Evolutionary conservation across 2,888 invertebrate species (phyloP).

Genomic region (Bembecia ichneumoniformis): DNA sequence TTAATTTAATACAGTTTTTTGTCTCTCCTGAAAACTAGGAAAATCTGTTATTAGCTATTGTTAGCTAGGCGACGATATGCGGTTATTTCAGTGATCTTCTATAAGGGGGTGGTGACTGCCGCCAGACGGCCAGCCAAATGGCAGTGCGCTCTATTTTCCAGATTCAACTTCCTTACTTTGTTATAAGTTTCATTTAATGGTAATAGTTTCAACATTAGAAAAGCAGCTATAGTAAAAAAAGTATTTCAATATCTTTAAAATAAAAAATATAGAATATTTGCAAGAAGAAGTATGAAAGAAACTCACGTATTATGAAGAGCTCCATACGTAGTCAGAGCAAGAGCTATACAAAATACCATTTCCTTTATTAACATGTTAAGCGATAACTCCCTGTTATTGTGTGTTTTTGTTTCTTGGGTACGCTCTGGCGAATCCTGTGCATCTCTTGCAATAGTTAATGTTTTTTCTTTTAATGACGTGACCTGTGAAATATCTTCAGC

Average conservation of each 20-base stretch:
- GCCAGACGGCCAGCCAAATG: too few relatives aligned
- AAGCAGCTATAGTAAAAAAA: too few relatives aligned
- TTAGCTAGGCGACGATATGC: too few relatives aligned
- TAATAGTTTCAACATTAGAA: too few relatives aligned
- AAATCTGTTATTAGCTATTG: too few relatives aligned
- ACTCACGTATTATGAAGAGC: conserved; percentile 81
- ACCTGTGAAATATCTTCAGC: conserved; percentile 58
- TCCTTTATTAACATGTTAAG: conserved; percentile 76
- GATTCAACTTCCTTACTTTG: too few relatives aligned
- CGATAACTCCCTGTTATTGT: conserved; percentile 49
- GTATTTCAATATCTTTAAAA: not conserved
- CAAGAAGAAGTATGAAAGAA: conserved; percentile 2
- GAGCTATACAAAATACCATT: conserved; percentile 74
- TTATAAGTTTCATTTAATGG: too few relatives aligned
- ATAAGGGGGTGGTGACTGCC: too few relatives aligned
- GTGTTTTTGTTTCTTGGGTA: conserved; percentile 41
- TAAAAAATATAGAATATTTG: not conserved
- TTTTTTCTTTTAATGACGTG: conserved; percentile 46
- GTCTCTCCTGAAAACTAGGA: too few relatives aligned
- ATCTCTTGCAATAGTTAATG: conserved; percentile 46
- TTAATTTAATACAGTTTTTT: too few relatives aligned
- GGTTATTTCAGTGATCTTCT: too few relatives aligned
- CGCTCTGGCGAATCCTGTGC: conserved; percentile 44
- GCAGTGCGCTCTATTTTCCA: too few relatives aligned
- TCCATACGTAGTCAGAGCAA: conserved; percentile 78